Base-by-base conservation (phyloP, 2,888 invertebrate species). In the Idaea biselata region DNA sequence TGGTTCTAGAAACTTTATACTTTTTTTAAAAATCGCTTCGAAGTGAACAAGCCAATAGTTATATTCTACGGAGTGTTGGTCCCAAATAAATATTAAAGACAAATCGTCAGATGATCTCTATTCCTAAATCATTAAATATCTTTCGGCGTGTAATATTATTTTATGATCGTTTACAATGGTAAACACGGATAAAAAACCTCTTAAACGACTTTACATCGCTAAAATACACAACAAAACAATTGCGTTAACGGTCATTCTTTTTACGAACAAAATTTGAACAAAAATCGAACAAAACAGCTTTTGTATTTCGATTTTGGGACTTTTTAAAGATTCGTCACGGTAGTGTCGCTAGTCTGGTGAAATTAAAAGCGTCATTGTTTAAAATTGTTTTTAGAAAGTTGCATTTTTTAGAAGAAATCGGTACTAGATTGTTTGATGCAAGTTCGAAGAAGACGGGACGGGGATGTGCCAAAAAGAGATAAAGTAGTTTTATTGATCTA, bases 401-500 rank as follows among this genome's bases (percentile, higher is more conserved):
- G 58, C 58, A 63, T 58, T 65, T 60, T 67, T 66, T 63, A 63
- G 53, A 61, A 63, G 68, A 64, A 60, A 56, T 68, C 66, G 64
- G 61, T 63, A 18, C 59, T 61, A 25, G 25, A 25, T 61, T 68
- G 18, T 67, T 63, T 64, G 58, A 64, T 67, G 66, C 32, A 61
- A 80, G 81, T 89, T 89, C 86, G 85, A 88, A 89, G 90, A 91
- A 91, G 88, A 86, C 87, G 87, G 87, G 86, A 89, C 87, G 88
- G 89, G 93, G 90, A 93, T 91, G 92, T 93, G 93, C 93, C 93
- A 93, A 93, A 93, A 93, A 93, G 93, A 93, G 92, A 93, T 93
- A 93, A 93, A 93, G 93, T 93, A 93, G 93, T 93, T 93, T 93
- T 93, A 93, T 93, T 93, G 93, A 93, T 93, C 93, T 92, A 92